Evolutionary conservation across 92 coral and sea anemone species (phyloP).

Genomic region (Paramuricea clavata): DNA sequence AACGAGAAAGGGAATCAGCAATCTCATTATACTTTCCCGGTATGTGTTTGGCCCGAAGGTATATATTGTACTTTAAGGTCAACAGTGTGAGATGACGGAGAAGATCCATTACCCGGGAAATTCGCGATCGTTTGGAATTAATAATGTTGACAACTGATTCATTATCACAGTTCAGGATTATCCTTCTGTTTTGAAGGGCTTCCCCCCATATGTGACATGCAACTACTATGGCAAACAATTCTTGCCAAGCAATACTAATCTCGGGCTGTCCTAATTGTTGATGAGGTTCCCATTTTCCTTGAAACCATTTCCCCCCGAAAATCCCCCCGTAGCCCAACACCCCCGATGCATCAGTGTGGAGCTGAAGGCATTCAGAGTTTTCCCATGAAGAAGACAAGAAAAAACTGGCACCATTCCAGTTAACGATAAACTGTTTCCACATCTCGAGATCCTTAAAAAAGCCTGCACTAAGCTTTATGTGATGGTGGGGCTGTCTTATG

Average conservation of each 20-base stretch:
- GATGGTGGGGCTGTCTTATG: constrained; percentile 58
- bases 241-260: constrained; percentile 19
- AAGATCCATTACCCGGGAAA: constrained; percentile 66
- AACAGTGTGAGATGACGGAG: constrained; percentile 58
- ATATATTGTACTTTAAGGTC: constrained; percentile 57
- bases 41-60: constrained; percentile 61
- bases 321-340: constrained; percentile 70
- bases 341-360: constrained; percentile 76
- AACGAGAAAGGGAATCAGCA: constrained; percentile 53
- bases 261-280: constrained; percentile 27
- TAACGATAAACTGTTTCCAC: constrained; percentile 47
- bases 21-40: constrained; percentile 66
- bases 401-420: constrained; percentile 59
- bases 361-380: constrained; percentile 34
- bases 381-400: constrained; percentile 55
- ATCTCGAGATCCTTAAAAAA: constrained; percentile 59
- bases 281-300: constrained; percentile 68
- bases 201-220: constrained; percentile 54
- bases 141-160: constrained; percentile 70
- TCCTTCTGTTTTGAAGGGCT: constrained; percentile 14
- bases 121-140: constrained; percentile 64
- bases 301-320: constrained; percentile 72
- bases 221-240: background rate
- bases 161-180: constrained; percentile 58
- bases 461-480: constrained; percentile 53